Evolutionary conservation across 2,113 vertebrate genomes (phyloP).

Genomic region (Stercorarius parasiticus): DNA sequence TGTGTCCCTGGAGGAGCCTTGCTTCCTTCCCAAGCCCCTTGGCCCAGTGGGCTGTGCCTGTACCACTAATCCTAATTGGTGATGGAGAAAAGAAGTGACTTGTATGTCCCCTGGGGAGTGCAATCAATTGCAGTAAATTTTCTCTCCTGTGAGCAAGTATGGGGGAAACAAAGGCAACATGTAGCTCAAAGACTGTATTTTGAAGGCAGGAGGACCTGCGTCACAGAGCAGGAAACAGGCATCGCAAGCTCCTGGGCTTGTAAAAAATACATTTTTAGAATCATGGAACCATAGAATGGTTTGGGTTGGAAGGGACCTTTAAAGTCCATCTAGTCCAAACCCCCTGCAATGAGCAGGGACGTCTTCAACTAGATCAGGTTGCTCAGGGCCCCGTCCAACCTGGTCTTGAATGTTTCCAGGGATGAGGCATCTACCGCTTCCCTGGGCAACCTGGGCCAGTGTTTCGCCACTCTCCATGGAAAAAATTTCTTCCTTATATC

Average conservation of each 20-base stretch:
- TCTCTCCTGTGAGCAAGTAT: neutral
- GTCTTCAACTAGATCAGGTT: neutral
- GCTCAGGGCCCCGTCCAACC: neutral
- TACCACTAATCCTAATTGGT: too few relatives aligned
- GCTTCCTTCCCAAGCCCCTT: neutral
- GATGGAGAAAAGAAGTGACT: neutral
- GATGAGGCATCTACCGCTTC: neutral
- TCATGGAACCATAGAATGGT: neutral
- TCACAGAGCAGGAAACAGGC: neutral
- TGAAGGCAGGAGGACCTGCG: neutral
- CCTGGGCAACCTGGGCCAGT: neutral
- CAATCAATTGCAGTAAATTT: neutral
- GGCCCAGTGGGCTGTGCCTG: neutral
- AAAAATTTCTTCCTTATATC: neutral
- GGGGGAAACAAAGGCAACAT: neutral
- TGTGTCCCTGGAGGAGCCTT: neutral
- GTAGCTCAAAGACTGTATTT: neutral
- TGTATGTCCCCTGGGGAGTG: neutral
- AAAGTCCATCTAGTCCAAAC: too few relatives aligned
- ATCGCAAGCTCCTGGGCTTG: neutral
- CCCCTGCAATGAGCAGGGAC: neutral
- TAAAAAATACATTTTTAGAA: neutral
- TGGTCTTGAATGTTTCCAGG: neutral
- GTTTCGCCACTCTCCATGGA: fast-evolving
- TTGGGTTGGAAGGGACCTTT: neutral